Evolutionary conservation across 2,113 vertebrate genomes (phyloP).

Genomic region (Platanista minor): DNA sequence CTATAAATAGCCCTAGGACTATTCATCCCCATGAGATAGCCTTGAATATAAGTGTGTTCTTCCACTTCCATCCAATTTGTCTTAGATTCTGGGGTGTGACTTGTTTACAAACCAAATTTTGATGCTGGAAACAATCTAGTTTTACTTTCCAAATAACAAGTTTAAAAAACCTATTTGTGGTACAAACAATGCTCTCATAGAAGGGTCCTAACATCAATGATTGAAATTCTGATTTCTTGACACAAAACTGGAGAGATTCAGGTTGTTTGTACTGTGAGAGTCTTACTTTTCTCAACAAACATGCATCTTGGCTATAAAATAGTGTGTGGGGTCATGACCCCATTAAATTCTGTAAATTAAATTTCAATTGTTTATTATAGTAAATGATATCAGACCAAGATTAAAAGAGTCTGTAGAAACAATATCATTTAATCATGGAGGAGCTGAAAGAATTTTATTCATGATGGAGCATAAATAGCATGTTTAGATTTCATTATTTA

Average conservation of each 20-base stretch:
- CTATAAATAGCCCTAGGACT: not conserved
- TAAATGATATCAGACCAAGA: conserved; percentile 58
- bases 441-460: conserved; percentile 48
- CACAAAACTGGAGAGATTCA: not conserved
- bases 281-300: conserved; percentile 15
- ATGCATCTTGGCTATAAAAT: conserved; percentile 25
- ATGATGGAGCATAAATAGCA: conserved; percentile 43
- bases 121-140: not conserved
- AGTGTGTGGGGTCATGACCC: not conserved
- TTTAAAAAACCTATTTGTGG: not conserved
- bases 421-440: conserved; percentile 36
- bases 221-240: not conserved
- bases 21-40: not conserved
- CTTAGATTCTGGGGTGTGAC: not conserved
- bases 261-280: not conserved
- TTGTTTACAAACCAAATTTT: not conserved
- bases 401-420: conserved; percentile 38
- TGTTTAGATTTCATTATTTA: conserved; percentile 41
- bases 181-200: not conserved
- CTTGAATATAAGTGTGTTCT: not conserved
- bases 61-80: not conserved
- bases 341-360: conserved; percentile 55
- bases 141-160: not conserved
- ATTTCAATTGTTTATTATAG: conserved; percentile 48
- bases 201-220: not conserved